Evolutionary conservation across 2,888 invertebrate species (phyloP).

Genomic region (Charanyca ferruginea): DNA sequence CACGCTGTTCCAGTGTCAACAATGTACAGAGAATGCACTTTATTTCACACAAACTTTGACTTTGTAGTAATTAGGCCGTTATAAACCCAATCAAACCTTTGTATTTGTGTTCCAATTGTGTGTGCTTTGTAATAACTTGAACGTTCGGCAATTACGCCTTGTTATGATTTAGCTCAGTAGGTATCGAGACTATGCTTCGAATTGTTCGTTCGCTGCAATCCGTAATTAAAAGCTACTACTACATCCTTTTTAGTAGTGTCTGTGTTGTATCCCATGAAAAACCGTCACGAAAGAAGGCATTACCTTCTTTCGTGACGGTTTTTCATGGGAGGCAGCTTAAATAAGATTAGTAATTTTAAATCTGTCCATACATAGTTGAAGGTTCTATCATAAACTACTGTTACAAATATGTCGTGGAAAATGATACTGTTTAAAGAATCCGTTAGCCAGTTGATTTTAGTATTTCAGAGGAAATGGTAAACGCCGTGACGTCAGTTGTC

Average conservation of each 20-base stretch:
- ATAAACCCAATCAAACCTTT: constrained; percentile 63
- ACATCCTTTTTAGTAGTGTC: constrained; percentile 12
- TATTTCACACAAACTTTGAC: background rate
- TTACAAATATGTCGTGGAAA: too few species aligned
- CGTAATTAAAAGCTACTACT: constrained; percentile 56
- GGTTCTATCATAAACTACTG: too few species aligned
- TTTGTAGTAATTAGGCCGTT: constrained; percentile 10
- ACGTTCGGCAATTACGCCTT: constrained; percentile 59
- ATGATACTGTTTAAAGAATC: too few species aligned
- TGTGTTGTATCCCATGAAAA: too few species aligned
- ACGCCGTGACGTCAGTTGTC: too few species aligned
- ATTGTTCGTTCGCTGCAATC: constrained; percentile 50
- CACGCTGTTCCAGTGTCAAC: constrained; percentile 25
- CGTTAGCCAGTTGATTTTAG: too few species aligned
- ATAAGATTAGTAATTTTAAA: background rate
- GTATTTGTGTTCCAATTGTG: constrained; percentile 64
- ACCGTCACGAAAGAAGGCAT: too few species aligned
- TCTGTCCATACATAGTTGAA: too few species aligned
- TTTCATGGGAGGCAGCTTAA: background rate
- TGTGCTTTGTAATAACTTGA: constrained; percentile 65
- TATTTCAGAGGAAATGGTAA: too few species aligned
- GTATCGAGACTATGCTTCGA: constrained; percentile 42
- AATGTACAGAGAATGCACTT: constrained; percentile 13
- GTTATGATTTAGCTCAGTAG: constrained; percentile 60
- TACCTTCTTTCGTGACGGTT: background rate